Conservation (phyloP, 2,113 vertebrate genomes). For the Equus quagga region DNA sequence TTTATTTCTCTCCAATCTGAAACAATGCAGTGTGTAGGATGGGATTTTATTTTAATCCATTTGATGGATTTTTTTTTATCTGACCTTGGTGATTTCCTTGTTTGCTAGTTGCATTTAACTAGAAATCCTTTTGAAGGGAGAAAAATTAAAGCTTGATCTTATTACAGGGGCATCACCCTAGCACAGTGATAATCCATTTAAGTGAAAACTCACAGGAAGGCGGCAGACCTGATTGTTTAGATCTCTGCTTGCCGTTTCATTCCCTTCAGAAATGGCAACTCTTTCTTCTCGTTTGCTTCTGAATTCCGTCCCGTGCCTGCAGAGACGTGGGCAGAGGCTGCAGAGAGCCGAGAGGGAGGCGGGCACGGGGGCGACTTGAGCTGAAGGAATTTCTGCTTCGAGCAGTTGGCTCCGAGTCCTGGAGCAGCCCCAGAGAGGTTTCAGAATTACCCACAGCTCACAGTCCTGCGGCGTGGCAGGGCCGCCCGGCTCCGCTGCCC, state of each 20-base stretch:
- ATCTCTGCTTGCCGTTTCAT: not conserved
- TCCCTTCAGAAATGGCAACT: not conserved
- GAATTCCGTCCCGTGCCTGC: not conserved
- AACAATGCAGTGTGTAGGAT: rapidly evolving
- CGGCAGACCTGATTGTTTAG: not conserved
- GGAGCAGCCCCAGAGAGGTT: not conserved
- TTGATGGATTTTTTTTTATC: not conserved
- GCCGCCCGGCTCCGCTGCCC: rapidly evolving
- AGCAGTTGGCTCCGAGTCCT: not conserved
- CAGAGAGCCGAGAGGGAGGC: not conserved
- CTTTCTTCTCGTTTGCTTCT: not conserved
- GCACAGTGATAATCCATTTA: not conserved
- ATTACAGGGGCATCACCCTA: rapidly evolving
- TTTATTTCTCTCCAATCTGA: not conserved
- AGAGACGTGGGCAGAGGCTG: not conserved
- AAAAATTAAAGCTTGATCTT: not conserved
- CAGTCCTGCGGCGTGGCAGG: rapidly evolving
- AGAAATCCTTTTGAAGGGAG: not conserved
- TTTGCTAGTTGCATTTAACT: not conserved
- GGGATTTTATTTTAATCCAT: not conserved
- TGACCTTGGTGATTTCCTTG: not conserved
- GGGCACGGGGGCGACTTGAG: not conserved
- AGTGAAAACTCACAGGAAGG: not conserved
- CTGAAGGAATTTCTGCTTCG: not conserved
- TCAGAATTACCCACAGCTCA: not conserved